Evolutionary conservation across 1,140 invertebrate genomes (phyloP).

Genomic region (Micrasema longulum): DNA sequence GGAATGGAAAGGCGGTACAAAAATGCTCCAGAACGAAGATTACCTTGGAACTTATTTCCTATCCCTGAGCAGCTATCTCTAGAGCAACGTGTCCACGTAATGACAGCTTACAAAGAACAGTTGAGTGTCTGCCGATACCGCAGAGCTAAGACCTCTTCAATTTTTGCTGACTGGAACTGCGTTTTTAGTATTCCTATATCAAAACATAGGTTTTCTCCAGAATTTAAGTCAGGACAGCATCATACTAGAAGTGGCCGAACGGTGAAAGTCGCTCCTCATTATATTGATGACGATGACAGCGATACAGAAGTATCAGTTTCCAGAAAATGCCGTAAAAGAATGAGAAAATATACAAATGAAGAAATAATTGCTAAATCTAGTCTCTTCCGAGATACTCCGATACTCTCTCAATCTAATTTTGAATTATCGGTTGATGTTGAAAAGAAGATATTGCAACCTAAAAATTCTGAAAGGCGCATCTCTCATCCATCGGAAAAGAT

Average conservation of each 20-base stretch:
- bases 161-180: conserved; percentile 48
- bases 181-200: conserved; percentile 39
- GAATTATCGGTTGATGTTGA: conserved; percentile 6
- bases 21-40: conserved; percentile 63
- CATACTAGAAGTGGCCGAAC: conserved; percentile 48
- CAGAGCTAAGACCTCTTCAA: conserved; percentile 36
- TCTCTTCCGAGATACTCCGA: conserved; percentile 39
- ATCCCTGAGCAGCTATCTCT: conserved; percentile 44
- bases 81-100: conserved; percentile 39
- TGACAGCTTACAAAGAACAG: conserved; percentile 48
- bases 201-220: conserved; percentile 24
- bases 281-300: conserved; percentile 44
- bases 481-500: conserved; percentile 10
- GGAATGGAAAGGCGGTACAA: conserved; percentile 62
- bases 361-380: conserved; percentile 42
- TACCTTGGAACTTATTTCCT: conserved; percentile 67
- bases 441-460: not conserved
- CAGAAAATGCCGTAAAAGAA: conserved; percentile 43
- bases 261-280: conserved; percentile 43
- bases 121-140: conserved; percentile 46
- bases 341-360: conserved; percentile 41
- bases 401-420: conserved; percentile 2
- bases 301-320: conserved; percentile 19
- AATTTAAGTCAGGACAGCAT: conserved; percentile 33
- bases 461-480: conserved; percentile 10